Evolutionary conservation across 1,140 invertebrate genomes (phyloP).

Genomic region (Epicauta chinensis): DNA sequence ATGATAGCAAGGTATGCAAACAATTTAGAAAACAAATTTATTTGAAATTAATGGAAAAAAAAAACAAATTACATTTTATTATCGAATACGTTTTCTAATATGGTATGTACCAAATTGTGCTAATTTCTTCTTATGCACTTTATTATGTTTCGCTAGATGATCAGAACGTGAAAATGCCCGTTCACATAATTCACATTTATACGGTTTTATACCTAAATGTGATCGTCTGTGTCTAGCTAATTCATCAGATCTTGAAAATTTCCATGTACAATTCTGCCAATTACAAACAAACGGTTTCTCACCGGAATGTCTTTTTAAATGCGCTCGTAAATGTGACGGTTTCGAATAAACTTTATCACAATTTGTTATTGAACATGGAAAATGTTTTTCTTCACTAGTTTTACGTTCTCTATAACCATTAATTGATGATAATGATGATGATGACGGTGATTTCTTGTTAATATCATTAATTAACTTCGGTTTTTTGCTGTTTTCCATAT

Average conservation of each 20-base stretch:
- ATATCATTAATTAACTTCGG: conserved; percentile 2
- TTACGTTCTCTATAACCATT: conserved; percentile 36
- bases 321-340: conserved; percentile 89
- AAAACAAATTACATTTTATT: conserved; percentile 1
- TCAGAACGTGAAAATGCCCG: conserved; percentile 86
- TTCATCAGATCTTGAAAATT: conserved; percentile 91
- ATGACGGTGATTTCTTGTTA: conserved; percentile 2
- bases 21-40: no score
- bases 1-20: no score
- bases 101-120: conserved; percentile 38
- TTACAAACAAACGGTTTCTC: conserved; percentile 89
- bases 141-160: conserved; percentile 83
- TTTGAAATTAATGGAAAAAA: neutral
- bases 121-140: conserved; percentile 66
- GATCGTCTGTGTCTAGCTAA: conserved; percentile 75
- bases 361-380: conserved; percentile 52
- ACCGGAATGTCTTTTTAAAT: conserved; percentile 86
- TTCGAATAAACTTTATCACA: conserved; percentile 82
- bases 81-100: conserved; percentile 32
- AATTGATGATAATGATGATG: conserved; percentile 18
- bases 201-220: conserved; percentile 81
- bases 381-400: conserved; percentile 41
- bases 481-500: conserved; percentile 16
- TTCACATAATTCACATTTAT: conserved; percentile 73
- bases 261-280: conserved; percentile 90